These are phyloP conservation scores for Hycleus cichorii DNA, from an alignment of 1,140 invertebrate genomes.

Conservation along the genomic window DNA sequence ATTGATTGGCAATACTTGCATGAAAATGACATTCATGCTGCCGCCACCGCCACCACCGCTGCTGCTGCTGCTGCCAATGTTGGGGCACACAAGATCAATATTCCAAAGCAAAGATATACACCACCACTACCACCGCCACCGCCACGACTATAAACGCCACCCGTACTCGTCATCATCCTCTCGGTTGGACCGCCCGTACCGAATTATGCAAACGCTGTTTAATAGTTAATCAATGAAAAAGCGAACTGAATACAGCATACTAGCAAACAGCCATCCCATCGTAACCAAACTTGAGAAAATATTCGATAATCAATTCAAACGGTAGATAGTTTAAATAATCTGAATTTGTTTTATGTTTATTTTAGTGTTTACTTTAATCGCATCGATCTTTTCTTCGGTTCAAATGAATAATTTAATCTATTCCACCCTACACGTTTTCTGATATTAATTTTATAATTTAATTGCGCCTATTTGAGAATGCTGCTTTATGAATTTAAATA, in stretches of 20 bases:
- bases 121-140: conserved; percentile 3
- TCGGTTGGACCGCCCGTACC: not conserved
- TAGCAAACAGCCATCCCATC: too few relatives aligned
- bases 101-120: conserved; percentile 11
- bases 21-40: conserved; percentile 20
- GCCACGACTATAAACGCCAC: not conserved
- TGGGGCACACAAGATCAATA: conserved; percentile 20
- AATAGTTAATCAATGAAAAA: conserved; percentile 25
- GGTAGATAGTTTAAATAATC: too few relatives aligned
- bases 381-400: too few relatives aligned
- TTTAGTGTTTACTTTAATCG: too few relatives aligned
- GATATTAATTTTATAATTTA: too few relatives aligned
- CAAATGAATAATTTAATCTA: too few relatives aligned
- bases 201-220: conserved; percentile 25
- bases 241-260: not conserved
- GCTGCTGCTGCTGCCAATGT: not conserved
- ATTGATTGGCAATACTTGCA: conserved; percentile 32
- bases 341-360: too few relatives aligned
- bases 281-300: too few relatives aligned
- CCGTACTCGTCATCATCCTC: not conserved
- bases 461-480: too few relatives aligned
- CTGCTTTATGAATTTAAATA: too few relatives aligned
- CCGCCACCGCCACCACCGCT: conserved; percentile 1
- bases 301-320: too few relatives aligned
- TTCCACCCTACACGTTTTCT: too few relatives aligned